Conservation (phyloP, 2,797 vertebrate species). For the Cuniculus paca region DNA sequence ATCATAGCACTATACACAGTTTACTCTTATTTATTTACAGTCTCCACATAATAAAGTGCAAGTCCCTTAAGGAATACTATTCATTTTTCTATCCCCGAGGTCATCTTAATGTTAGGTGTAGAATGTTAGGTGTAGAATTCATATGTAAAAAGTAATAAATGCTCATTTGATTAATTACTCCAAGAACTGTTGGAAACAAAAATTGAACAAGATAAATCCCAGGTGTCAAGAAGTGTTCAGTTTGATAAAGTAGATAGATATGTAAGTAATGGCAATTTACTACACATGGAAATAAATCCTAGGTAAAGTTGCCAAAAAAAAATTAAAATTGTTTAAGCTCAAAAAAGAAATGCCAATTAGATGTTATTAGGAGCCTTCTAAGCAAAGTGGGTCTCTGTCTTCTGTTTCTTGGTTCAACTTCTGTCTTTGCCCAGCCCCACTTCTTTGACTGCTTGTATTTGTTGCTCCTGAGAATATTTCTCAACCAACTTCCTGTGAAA, state of each 20-base stretch:
- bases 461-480: not conserved
- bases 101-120: not conserved
- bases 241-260: not conserved
- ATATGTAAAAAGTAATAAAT: not conserved
- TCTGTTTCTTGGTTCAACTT: not conserved
- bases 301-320: not conserved
- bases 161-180: not conserved
- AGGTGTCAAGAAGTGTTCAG: not conserved
- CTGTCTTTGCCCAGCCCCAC: not conserved
- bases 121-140: too few species aligned
- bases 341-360: not conserved
- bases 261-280: not conserved
- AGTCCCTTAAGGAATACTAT: not conserved
- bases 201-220: not conserved
- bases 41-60: not conserved
- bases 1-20: not conserved
- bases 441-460: not conserved
- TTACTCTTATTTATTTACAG: conserved; percentile 19
- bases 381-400: not conserved
- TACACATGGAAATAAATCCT: not conserved
- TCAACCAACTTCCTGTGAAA: not conserved
- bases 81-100: not conserved
- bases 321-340: not conserved
- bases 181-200: conserved; percentile 7
- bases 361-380: not conserved